Evolutionary conservation across 2,113 vertebrate species (phyloP).

Genomic region (Typhlomys cinereus): DNA sequence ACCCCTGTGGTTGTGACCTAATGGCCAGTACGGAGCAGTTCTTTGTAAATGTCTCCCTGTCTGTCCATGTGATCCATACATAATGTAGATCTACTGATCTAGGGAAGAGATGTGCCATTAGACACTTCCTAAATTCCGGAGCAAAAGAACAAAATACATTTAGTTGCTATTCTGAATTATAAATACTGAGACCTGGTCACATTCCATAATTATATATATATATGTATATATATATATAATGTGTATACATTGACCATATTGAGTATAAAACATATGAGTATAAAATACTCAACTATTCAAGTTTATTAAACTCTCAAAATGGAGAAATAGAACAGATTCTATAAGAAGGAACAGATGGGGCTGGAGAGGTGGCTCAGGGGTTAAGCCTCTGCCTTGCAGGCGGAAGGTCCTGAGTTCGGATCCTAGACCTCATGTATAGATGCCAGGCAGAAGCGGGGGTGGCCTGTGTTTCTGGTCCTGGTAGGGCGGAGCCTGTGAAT

Average conservation of each 20-base stretch:
- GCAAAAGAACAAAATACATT: not conserved
- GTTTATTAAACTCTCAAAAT: not conserved
- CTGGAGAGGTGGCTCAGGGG: no score
- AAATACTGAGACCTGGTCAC: not conserved
- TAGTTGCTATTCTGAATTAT: constrained; percentile 9
- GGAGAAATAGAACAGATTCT: constrained; percentile 24
- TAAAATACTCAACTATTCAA: constrained; percentile 22
- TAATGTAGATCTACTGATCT: constrained; percentile 4
- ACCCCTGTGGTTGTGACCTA: not conserved
- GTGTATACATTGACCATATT: no score
- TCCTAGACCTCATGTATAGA: no score
- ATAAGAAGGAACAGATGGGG: not conserved
- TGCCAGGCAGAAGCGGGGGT: no score
- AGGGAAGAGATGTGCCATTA: not conserved
- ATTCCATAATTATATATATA: not conserved
- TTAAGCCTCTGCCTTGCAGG: no score
- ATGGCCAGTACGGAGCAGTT: not conserved
- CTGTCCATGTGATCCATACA: not conserved
- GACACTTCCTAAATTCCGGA: constrained; percentile 10
- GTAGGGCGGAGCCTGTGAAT: no score
- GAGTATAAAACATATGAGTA: no score
- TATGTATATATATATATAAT: no score
- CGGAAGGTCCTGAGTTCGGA: no score
- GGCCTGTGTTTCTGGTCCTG: no score
- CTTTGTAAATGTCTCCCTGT: not conserved